Conservation (phyloP, 2,113 vertebrate species). For the Gopherus evgoodei region DNA sequence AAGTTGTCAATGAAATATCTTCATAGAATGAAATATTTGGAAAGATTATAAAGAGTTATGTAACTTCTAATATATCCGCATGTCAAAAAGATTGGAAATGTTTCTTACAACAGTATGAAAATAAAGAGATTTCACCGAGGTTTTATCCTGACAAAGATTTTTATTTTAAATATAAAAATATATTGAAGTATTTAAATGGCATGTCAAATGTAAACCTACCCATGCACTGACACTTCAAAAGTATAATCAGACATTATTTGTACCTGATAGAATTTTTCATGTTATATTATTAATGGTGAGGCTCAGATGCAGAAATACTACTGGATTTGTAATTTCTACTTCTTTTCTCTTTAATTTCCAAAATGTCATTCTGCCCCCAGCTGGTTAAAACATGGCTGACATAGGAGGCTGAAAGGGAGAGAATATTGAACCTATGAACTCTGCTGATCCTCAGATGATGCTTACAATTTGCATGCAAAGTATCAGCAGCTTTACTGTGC, state of each 20-base stretch:
- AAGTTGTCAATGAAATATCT: constrained; percentile 40
- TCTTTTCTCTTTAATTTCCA: constrained; percentile 78
- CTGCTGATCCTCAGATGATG: constrained; percentile 9
- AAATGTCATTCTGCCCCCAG: constrained; percentile 98
- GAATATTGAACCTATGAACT: constrained; percentile 62
- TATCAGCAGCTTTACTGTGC: constrained; percentile 20
- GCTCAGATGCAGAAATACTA: constrained; percentile 48
- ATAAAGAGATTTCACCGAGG: constrained; percentile 72
- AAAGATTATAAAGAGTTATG: constrained; percentile 70
- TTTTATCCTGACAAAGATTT: constrained; percentile 63
- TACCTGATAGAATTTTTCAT: constrained; percentile 73
- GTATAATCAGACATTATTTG: constrained; percentile 75
- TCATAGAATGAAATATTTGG: constrained; percentile 65
- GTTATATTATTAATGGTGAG: constrained; percentile 69
- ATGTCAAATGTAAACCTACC: constrained; percentile 73
- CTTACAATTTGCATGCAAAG: constrained; percentile 58
- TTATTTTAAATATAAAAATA: constrained; percentile 67
- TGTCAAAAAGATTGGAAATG: constrained; percentile 61
- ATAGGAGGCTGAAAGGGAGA: constrained; percentile 66
- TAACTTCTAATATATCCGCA: constrained; percentile 38
- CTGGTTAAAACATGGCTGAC: constrained; percentile 87
- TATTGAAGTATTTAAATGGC: constrained; percentile 79
- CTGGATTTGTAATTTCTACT: constrained; percentile 68
- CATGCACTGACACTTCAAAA: constrained; percentile 74
- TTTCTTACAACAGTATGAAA: constrained; percentile 59